Conservation (phyloP, 2,797 vertebrate species). For the Scyliorhinus canicula region DNA sequence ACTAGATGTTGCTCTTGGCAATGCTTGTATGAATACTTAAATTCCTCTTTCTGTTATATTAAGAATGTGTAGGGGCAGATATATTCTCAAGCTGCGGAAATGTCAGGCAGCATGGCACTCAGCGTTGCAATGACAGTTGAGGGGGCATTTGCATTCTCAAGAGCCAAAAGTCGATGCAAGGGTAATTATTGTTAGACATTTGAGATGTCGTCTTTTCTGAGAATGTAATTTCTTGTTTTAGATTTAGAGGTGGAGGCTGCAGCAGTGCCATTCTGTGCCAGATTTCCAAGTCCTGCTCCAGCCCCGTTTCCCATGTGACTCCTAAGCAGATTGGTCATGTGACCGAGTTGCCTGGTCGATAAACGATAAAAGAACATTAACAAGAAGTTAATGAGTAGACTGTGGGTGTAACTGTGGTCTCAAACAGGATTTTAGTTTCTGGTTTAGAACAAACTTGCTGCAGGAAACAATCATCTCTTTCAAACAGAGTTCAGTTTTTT, state of each 20-base stretch:
- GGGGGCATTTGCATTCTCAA: neutral
- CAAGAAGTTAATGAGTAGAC: too few relatives aligned
- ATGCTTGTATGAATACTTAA: neutral
- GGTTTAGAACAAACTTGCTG: too few relatives aligned
- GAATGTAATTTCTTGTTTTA: neutral
- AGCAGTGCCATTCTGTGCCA: too few relatives aligned
- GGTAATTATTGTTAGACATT: neutral
- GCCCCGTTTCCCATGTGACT: neutral
- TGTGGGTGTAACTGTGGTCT: too few relatives aligned
- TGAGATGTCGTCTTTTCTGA: neutral
- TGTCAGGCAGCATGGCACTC: neutral
- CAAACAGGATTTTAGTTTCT: too few relatives aligned
- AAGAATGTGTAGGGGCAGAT: neutral
- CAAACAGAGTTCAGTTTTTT: too few relatives aligned
- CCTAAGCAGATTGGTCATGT: too few relatives aligned
- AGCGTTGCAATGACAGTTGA: neutral
- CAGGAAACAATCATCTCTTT: too few relatives aligned
- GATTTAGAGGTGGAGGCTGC: neutral
- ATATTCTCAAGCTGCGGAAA: neutral
- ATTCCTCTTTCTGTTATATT: neutral
- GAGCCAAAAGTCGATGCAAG: neutral
- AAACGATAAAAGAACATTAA: too few relatives aligned
- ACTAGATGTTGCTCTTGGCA: neutral
- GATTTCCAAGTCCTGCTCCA: neutral
- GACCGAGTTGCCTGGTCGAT: too few relatives aligned